phyloP scores from a whole-genome alignment of 2,797 vertebrate species.

The Rhinophrynus dorsalis region DNA sequence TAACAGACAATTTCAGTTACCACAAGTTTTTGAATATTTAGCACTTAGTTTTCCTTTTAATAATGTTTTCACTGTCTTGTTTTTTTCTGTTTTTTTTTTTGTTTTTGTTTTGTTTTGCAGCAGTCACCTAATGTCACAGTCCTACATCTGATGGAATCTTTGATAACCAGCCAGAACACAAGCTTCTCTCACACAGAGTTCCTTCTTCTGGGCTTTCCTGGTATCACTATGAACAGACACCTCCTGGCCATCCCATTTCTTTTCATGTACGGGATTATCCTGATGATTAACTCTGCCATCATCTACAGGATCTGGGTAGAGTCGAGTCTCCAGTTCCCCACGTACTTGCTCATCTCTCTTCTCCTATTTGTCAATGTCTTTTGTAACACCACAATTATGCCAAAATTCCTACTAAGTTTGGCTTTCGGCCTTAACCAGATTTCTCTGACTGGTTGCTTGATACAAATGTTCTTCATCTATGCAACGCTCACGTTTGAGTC shows the following conservation, averaged over 20 bases:
- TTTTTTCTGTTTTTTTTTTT: too few relatives aligned
- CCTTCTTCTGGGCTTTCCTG: constrained; percentile 52
- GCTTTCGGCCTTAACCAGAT: not conserved
- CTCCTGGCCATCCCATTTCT: constrained; percentile 51
- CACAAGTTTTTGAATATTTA: too few relatives aligned
- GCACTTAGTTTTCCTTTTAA: too few relatives aligned
- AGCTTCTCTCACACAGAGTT: constrained; percentile 52
- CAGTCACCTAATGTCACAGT: too few relatives aligned
- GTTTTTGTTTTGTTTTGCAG: too few relatives aligned
- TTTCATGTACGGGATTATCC: constrained; percentile 44
- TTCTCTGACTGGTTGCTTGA: too few relatives aligned
- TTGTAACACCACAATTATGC: constrained; percentile 19
- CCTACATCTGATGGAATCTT: not conserved
- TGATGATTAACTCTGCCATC: constrained; percentile 33
- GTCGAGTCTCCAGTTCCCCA: constrained; percentile 42
- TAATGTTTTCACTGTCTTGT: too few relatives aligned
- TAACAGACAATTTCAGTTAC: too few relatives aligned
- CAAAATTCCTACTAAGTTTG: constrained; percentile 48
- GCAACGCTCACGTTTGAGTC: too few relatives aligned
- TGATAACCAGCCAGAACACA: not conserved
- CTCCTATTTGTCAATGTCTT: constrained; percentile 47
- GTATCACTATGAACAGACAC: not conserved
- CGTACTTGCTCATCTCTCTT: constrained; percentile 48
- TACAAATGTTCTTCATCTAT: too few relatives aligned
- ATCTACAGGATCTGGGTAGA: constrained; percentile 22